Evolutionary conservation across 2,888 invertebrate species (phyloP).

Genomic region (Scaeva pyrastri): DNA sequence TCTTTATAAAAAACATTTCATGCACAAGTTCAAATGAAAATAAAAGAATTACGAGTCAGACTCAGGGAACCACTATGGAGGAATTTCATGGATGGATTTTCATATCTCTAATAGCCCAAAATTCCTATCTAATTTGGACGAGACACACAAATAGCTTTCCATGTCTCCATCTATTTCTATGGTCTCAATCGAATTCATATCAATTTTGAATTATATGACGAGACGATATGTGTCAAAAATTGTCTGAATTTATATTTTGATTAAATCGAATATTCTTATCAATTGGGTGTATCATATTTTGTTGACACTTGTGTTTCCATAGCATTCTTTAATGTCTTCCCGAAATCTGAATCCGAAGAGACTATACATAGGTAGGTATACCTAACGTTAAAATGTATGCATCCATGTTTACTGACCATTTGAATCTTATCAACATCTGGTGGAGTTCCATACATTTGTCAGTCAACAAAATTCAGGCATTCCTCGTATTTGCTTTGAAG

Average conservation of each 20-base stretch:
- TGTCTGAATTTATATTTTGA: neutral
- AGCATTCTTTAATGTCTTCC: conserved; percentile 1
- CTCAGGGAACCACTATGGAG: no score
- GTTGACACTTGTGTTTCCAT: conserved; percentile 8
- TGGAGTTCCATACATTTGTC: conserved; percentile 43
- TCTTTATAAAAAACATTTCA: no score
- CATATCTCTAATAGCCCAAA: no score
- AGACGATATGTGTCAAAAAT: neutral
- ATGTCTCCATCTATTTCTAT: neutral
- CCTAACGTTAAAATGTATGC: neutral
- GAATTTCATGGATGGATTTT: no score
- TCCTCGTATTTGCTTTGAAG: conserved; percentile 42
- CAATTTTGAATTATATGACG: neutral
- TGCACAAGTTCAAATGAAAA: no score
- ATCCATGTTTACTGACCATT: conserved; percentile 14
- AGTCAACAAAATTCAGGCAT: conserved; percentile 26
- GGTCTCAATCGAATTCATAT: neutral
- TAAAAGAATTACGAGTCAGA: no score
- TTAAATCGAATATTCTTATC: neutral
- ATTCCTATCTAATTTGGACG: no score
- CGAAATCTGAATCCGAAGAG: neutral
- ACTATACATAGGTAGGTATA: neutral
- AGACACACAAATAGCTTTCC: no score
- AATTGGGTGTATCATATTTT: neutral
- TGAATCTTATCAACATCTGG: conserved; percentile 42